Evolutionary conservation across 2,888 invertebrate species (phyloP), one percentile per base, ranked within the genome.

Genomic region (Unio pictorum): DNA sequence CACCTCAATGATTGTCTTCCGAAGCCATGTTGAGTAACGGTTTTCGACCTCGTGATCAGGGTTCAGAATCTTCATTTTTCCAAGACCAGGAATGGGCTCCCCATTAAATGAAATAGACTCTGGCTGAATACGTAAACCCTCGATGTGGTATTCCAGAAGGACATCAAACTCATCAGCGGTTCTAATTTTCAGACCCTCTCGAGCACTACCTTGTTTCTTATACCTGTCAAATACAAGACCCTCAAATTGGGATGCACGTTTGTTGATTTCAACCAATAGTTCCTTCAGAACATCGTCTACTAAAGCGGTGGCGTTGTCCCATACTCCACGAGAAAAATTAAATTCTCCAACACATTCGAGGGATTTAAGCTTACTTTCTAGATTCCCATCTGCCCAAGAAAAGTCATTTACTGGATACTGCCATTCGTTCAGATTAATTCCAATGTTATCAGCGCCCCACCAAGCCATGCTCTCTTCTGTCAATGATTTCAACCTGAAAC

Each of bases 141-240:
- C 64, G 45, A 76, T 64, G 20, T 65, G 68, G 60, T 72, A 79
- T 55, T 72, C 69, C 6, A 79, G 62, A 54, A 72, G 45, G 7
- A 66, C 67, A 67, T 79, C 79, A 67, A 76, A 79, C 61, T 79
- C 79, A 55, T 79, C 71, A 1, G 79, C 70, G 17, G 59, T 54
- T 6, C 69, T 62, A 55, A 76, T 71, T 64, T 79, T 79, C 23
- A 79, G 68, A 55, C 79, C 79, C n/a, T 79, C 75, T 28, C 79
- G 61, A 26, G 76, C 59, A 59, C 79, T 76, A 18, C 76, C 79
- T 63, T 79, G 76, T 1, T 69, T 71, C 3, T 74, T 66, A 45
- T 71, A 76, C 7, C 64, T 61, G 26, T 73, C 67, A n/a, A 75
- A 66, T 55, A 61, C 30, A 15, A 75, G 66, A 26, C 66, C 66